phyloP scores from a whole-genome alignment of 2,888 invertebrate genomes.

The Parnassius orleans region DNA sequence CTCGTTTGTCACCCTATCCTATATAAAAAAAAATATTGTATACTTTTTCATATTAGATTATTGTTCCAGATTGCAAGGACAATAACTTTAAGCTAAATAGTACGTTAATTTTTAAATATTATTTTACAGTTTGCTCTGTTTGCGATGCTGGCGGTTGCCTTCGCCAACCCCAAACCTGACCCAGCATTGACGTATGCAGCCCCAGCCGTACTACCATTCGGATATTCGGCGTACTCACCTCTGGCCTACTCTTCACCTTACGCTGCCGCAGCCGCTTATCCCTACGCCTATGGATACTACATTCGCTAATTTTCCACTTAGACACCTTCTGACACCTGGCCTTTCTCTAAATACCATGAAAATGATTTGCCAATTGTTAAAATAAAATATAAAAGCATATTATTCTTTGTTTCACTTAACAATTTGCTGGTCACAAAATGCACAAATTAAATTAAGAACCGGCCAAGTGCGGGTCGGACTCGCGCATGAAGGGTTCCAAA shows the following conservation, averaged over 20 bases:
- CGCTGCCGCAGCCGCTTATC: slow-evolving; percentile 50
- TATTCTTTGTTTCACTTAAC: slow-evolving; percentile 1
- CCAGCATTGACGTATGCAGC: slow-evolving; percentile 59
- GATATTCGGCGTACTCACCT: slow-evolving; percentile 39
- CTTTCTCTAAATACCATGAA: slow-evolving; percentile 10
- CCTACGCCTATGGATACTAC: slow-evolving; percentile 59
- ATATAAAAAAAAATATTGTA: too few species aligned
- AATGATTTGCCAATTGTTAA: slow-evolving; percentile 17
- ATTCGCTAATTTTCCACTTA: slow-evolving; percentile 32
- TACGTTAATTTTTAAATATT: slow-evolving; percentile 2
- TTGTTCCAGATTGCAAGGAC: too few species aligned
- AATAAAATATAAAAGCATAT: slow-evolving; percentile 22
- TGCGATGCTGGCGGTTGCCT: slow-evolving; percentile 79
- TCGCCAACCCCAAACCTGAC: slow-evolving; percentile 74
- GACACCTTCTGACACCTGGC: not conserved
- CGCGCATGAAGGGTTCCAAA: too few species aligned
- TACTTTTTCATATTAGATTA: too few species aligned
- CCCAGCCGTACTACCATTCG: slow-evolving; percentile 46
- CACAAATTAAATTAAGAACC: too few species aligned
- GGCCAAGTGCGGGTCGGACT: too few species aligned
- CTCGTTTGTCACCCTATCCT: too few species aligned
- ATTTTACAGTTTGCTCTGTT: slow-evolving; percentile 75
- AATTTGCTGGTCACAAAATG: too few species aligned
- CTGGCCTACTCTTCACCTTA: slow-evolving; percentile 38
- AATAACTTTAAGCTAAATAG: too few species aligned